phyloP scores from a whole-genome alignment of 2,113 vertebrate species.

The Daphoenositta chrysoptera region DNA sequence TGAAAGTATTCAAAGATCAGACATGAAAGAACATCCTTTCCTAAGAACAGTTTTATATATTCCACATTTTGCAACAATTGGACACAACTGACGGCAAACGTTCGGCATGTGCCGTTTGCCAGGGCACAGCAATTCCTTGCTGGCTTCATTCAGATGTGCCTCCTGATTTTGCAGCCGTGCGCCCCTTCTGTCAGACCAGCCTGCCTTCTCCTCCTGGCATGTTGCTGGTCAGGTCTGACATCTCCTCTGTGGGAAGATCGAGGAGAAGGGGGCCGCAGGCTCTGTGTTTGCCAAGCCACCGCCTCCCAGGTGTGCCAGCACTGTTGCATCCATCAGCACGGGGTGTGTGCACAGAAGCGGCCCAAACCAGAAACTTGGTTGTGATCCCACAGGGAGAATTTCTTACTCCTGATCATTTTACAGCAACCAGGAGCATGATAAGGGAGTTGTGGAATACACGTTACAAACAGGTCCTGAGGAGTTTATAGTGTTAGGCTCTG shows the following conservation, averaged over 20 bases:
- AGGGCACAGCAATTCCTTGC: neutral
- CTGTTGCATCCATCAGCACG: neutral
- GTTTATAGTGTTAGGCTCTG: neutral
- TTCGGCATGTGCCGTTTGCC: rapidly evolving
- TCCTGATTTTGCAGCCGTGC: neutral
- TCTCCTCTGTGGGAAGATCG: rapidly evolving
- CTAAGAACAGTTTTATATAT: neutral
- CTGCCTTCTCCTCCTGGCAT: neutral
- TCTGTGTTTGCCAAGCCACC: rapidly evolving
- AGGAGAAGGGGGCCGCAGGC: rapidly evolving
- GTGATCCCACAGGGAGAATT: neutral
- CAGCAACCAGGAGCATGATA: neutral
- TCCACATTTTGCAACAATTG: neutral
- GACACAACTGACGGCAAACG: too few species aligned
- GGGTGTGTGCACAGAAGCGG: rapidly evolving
- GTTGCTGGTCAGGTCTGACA: neutral
- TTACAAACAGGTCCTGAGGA: neutral
- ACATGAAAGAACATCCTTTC: neutral
- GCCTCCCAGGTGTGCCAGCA: rapidly evolving
- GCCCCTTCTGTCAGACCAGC: neutral
- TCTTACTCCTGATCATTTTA: neutral
- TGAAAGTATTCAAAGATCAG: too few species aligned
- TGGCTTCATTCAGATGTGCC: neutral
- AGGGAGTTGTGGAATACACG: neutral
- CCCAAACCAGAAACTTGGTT: neutral